Evolutionary conservation across 2,888 invertebrate species (phyloP).

Genomic region (Mythimna lalbum): DNA sequence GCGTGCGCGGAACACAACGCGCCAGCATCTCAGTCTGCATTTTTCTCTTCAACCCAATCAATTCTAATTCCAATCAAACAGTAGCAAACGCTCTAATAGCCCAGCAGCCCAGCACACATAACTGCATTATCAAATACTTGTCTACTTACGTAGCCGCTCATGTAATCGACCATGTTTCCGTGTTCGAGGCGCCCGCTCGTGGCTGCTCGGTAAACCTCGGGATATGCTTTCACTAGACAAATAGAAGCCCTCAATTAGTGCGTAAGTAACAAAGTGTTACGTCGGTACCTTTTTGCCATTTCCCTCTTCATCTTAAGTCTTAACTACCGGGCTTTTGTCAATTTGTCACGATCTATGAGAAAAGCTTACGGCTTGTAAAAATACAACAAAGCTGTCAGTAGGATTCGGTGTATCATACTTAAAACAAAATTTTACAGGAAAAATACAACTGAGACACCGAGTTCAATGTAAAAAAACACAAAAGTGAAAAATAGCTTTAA

Average conservation of each 20-base stretch:
- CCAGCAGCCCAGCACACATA: constrained; percentile 23
- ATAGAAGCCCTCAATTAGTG: constrained; percentile 29
- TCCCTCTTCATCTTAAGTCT: neutral
- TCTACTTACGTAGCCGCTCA: constrained; percentile 54
- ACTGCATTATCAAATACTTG: constrained; percentile 46
- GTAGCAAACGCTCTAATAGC: constrained; percentile 11
- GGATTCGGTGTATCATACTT: too few relatives aligned
- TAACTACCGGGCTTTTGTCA: neutral
- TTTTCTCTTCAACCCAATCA: neutral
- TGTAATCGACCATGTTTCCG: constrained; percentile 54
- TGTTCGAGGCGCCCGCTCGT: constrained; percentile 30
- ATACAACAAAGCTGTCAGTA: too few relatives aligned
- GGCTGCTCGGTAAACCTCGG: constrained; percentile 4
- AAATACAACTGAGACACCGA: too few relatives aligned
- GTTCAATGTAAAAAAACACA: too few relatives aligned
- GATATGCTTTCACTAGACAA: constrained; percentile 52
- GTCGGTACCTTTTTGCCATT: neutral
- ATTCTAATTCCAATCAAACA: constrained; percentile 18
- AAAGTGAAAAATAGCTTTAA: too few relatives aligned
- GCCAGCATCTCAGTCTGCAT: too few relatives aligned
- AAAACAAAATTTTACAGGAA: too few relatives aligned
- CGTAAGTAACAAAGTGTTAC: constrained; percentile 24
- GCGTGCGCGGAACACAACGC: too few relatives aligned
- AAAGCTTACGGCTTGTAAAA: neutral
- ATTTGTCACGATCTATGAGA: neutral